A percentile compares a stretch with the other conserved stretches of the same genome.
Conservation (phyloP, 1,140 invertebrate genomes). For the Brachionus rotundiformis region DNA sequence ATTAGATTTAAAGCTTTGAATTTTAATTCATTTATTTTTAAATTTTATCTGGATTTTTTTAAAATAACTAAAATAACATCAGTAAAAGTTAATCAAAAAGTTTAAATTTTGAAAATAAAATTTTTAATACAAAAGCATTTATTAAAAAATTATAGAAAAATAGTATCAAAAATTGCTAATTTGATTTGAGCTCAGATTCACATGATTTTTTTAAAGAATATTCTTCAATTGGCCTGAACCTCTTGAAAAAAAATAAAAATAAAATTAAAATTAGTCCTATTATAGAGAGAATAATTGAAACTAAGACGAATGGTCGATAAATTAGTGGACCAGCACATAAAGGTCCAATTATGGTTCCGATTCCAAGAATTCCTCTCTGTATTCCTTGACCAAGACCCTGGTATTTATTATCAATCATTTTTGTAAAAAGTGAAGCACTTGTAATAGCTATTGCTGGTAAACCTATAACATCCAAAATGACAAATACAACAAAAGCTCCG, state of each 20-base stretch:
- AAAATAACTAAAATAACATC: no score
- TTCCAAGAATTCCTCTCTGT: conserved; percentile 34
- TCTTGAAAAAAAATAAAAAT: conserved; percentile 18
- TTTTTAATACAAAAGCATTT: no score
- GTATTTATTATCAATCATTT: conserved; percentile 25
- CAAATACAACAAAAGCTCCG: conserved; percentile 25
- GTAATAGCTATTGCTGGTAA: conserved; percentile 45
- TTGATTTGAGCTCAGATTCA: neutral
- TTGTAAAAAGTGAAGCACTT: conserved; percentile 40
- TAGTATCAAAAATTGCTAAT: neutral
- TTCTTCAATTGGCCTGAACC: neutral
- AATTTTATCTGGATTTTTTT: no score
- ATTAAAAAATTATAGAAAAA: neutral
- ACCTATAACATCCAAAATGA: conserved; percentile 50
- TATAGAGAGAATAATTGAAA: neutral
- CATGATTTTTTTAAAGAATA: neutral
- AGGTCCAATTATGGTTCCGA: conserved; percentile 45
- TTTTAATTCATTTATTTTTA: no score
- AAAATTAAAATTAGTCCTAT: conserved; percentile 2
- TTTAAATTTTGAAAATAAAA: no score
- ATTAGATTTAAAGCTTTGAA: no score
- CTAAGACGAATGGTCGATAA: conserved; percentile 4
- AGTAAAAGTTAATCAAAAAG: no score
- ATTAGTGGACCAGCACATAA: conserved; percentile 17
- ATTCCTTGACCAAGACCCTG: conserved; percentile 52